Conservation (phyloP, 2,888 invertebrate species). For the Pilophorus perplexus region DNA sequence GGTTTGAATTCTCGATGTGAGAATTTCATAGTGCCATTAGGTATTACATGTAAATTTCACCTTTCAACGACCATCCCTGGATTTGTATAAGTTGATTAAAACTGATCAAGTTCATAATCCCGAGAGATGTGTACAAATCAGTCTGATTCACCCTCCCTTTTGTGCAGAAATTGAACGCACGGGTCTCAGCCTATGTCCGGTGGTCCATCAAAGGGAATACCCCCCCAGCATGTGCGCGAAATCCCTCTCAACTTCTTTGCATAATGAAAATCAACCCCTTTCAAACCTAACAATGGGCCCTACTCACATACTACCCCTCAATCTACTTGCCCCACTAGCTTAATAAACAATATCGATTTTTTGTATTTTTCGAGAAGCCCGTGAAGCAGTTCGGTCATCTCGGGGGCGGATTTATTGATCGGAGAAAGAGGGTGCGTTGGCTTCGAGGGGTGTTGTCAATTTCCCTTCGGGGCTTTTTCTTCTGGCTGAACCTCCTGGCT, state of each 20-base stretch:
- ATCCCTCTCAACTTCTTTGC: slow-evolving; percentile 16
- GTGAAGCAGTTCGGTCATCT: neutral
- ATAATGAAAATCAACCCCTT: slow-evolving; percentile 34
- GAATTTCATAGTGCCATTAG: too few relatives aligned
- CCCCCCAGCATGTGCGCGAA: slow-evolving; percentile 10
- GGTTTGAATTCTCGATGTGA: too few relatives aligned
- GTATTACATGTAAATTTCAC: too few relatives aligned
- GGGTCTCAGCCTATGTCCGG: too few relatives aligned
- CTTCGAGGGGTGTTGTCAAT: neutral
- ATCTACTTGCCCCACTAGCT: slow-evolving; percentile 41
- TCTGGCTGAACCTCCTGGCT: too few relatives aligned
- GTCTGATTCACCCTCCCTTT: too few relatives aligned
- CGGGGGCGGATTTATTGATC: neutral
- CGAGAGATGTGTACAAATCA: too few relatives aligned
- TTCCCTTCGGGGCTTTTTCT: neutral
- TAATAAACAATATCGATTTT: slow-evolving; percentile 39
- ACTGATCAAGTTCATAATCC: too few relatives aligned
- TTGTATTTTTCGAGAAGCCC: neutral
- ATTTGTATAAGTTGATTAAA: too few relatives aligned
- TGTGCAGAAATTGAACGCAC: too few relatives aligned
- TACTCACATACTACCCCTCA: slow-evolving; percentile 42
- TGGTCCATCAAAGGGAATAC: too few relatives aligned
- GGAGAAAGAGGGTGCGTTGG: neutral
- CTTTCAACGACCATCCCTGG: too few relatives aligned
- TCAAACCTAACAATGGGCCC: slow-evolving; percentile 32